Base-by-base conservation (phyloP, 2,113 vertebrate species). In the Rousettus leschenaultii region DNA sequence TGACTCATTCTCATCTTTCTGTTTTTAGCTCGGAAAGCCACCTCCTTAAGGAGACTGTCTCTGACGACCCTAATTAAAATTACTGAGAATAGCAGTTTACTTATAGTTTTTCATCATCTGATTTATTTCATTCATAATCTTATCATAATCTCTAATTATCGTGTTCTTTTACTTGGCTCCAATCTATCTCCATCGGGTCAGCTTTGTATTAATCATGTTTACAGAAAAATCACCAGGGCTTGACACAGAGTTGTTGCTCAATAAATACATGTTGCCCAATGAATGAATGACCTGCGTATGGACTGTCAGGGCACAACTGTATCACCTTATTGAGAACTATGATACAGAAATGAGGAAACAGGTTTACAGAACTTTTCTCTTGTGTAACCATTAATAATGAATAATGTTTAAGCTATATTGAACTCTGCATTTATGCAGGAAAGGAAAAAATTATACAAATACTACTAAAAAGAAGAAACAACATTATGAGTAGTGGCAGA, bases 41-140 rank as follows among this genome's bases (percentile, higher is more conserved):
- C 74, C 86, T 80, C 65, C 22, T 71, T 33, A 68, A 71, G 24
- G 30, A 74, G 19, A 75, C 10, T 7, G 2, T 43, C 71, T 80
- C 63, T 59, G 22, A 88, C n/a, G 59, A 43, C 38, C 35, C 61
- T 73, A 73, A 75, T 65, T 91, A 94, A 91, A 96, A 78, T 77
- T 5, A 53, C 59, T 70, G 80, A 87, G 59, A 91, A 88, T 71
- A 82, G 70, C 61, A 89, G 63, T 24, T 53, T 84, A 78, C 48
- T 86, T 63, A 75, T 3, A 79, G 82, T 83, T 82, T 92, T 65
- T 86, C 22, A 40, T 77, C 40, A 94, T 68, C 57, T 92, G 75
- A 86, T 66, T 90, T 51, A 63, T 83, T 96, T 94, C 43, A 43
- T 61, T 61, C 43, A 66, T 33, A 79, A 75, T 68, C 35, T 57